Base-by-base conservation (phyloP, 1,140 invertebrate genomes). In the Trichonephila clavipes region DNA sequence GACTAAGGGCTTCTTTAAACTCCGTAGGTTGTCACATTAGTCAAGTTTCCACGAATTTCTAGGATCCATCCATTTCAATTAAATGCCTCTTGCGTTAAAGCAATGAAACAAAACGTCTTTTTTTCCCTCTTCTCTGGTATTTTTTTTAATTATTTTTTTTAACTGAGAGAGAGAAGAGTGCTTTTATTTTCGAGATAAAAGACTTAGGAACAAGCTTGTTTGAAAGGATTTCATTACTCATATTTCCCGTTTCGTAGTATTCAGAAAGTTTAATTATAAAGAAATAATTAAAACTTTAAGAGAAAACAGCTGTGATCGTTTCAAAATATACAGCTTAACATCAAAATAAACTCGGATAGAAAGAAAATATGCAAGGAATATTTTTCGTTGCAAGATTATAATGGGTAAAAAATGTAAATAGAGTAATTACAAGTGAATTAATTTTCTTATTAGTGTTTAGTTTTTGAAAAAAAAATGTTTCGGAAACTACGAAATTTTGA, bases 1-100 rank as follows among this genome's bases (percentile, higher is more conserved):
- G 24, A 40, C 34, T 40, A 62, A 34, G 19, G 18, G n/a, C 59
- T 64, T 62, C 61, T 87, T 88, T 69, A 88, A 88, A 34, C 87
- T 72, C 19, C 18, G n/a, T 88, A 34, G 28, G 28, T 28, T 88
- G 87, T 88, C 87, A 88, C 87, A 88, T 88, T 88, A 69, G 87
- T 88, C 87, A 88, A 88, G 66, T 21, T 88, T 28, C 64, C 87
- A 12, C 64, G 44, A 88, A 66, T 69, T 69, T 72, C 21, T 18
- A 18, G 19, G 58, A 88, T 44, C 28, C 87, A 72, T 88, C 64
- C 69, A 88, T 72, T 72, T 61, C 62, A 72, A 88, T 72, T 88
- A 69, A 72, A 72, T 88, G 34, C 62, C 21, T 24, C 21, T 72
- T 34, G 62, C n/a, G 87, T 72, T 69, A 66, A 72, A 72, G 40